Conservation (phyloP, 2,113 vertebrate genomes). For the Parotia lawesii region DNA sequence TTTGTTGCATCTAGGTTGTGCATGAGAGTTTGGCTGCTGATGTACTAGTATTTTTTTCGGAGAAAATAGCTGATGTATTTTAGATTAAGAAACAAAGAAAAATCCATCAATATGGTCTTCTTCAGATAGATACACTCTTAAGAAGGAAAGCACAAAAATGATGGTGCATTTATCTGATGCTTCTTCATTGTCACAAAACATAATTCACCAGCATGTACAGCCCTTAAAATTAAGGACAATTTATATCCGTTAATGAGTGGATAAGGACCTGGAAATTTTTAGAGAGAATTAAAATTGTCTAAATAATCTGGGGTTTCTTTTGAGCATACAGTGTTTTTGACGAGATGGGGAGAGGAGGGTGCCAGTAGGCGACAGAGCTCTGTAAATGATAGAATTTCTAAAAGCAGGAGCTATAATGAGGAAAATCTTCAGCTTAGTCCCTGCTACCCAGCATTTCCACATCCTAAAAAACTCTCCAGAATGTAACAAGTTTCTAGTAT, state of each 20-base stretch:
- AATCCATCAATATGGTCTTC: background rate
- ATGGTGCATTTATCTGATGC: background rate
- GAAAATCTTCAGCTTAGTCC: background rate
- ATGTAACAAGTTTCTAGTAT: background rate
- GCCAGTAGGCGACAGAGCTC: background rate
- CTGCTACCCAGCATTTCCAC: background rate
- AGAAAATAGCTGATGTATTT: background rate
- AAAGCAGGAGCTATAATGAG: background rate
- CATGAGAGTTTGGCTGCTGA: background rate
- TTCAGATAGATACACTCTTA: background rate
- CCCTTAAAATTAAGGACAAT: background rate
- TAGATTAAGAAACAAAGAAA: background rate
- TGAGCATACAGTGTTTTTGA: background rate
- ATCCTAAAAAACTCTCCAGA: background rate
- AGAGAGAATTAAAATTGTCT: background rate
- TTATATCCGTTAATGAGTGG: background rate
- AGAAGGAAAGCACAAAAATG: background rate
- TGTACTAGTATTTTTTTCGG: background rate
- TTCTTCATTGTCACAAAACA: background rate
- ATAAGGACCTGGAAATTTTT: background rate
- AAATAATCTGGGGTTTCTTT: background rate
- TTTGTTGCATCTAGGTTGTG: background rate
- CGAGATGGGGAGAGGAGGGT: fast-evolving
- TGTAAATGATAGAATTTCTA: background rate
- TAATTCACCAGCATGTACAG: background rate